Evolutionary conservation across 2,113 vertebrate species (phyloP).

Genomic region (Gulo gulo): DNA sequence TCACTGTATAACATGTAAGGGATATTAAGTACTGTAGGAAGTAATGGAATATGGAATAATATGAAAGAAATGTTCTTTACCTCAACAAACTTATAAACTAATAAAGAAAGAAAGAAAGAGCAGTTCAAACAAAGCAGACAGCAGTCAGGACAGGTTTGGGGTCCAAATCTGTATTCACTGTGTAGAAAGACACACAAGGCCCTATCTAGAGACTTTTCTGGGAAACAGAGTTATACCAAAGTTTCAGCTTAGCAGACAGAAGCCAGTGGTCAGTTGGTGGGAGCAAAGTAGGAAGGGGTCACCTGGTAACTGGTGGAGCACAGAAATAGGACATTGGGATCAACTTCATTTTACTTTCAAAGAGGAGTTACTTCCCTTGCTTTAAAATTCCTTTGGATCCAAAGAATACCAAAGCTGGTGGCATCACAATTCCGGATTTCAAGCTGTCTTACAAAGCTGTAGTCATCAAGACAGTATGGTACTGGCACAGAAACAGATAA

Average conservation of each 20-base stretch:
- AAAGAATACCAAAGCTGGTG: neutral
- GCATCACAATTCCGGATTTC: neutral
- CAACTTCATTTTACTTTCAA: neutral
- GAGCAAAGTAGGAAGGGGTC: neutral
- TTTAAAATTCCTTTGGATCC: neutral
- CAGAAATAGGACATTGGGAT: neutral
- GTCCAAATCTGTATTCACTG: neutral
- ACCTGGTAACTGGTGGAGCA: neutral
- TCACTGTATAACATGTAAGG: neutral
- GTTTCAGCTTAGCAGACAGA: neutral
- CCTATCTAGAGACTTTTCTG: neutral
- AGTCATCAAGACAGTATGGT: neutral
- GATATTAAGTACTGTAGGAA: neutral
- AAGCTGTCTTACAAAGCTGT: neutral
- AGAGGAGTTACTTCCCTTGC: neutral
- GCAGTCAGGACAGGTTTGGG: neutral
- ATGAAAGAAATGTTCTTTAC: neutral
- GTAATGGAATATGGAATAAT: neutral
- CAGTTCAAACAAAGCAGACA: neutral
- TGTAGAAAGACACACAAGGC: neutral
- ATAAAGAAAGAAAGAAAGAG: neutral
- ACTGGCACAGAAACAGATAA: neutral
- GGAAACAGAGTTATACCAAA: neutral
- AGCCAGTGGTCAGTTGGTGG: neutral
- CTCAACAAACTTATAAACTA: neutral